phyloP scores from a whole-genome alignment of 1,140 invertebrate genomes.

The Drosophila hydei region DNA sequence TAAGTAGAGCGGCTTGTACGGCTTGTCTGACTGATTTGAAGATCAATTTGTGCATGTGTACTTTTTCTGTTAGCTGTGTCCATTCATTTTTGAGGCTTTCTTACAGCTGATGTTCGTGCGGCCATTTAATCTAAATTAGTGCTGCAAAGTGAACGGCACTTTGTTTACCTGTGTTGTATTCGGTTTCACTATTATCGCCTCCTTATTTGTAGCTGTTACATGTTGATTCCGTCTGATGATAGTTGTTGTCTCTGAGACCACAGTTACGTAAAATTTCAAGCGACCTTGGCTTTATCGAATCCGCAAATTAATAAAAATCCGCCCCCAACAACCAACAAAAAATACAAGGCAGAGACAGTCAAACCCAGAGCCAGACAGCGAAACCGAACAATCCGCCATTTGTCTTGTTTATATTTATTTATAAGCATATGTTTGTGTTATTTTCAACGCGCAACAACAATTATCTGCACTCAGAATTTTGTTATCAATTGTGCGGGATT shows the following conservation, averaged over 20 bases:
- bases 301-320: slow-evolving; percentile 25
- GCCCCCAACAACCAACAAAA: slow-evolving; percentile 5
- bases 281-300: slow-evolving; percentile 43
- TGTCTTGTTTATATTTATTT: slow-evolving; percentile 38
- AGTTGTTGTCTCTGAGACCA: slow-evolving; percentile 14
- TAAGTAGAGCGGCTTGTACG: neutral
- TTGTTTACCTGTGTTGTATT: slow-evolving; percentile 29
- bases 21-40: slow-evolving; percentile 17
- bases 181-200: slow-evolving; percentile 24
- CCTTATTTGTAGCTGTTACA: slow-evolving; percentile 23
- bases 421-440: slow-evolving; percentile 45
- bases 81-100: slow-evolving; percentile 6
- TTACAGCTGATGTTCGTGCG: slow-evolving; percentile 17
- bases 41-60: neutral
- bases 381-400: neutral
- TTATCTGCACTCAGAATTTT: slow-evolving; percentile 24
- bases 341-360: neutral
- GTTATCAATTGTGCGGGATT: slow-evolving; percentile 38
- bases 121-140: slow-evolving; percentile 29
- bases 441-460: slow-evolving; percentile 6
- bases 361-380: neutral
- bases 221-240: slow-evolving; percentile 22
- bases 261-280: slow-evolving; percentile 37
- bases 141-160: slow-evolving; percentile 19
- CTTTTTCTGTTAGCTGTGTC: neutral